These are phyloP conservation scores for Drosophila pseudotalamancana DNA, from an alignment of 2,888 invertebrate genomes.

Conservation along the genomic window DNA sequence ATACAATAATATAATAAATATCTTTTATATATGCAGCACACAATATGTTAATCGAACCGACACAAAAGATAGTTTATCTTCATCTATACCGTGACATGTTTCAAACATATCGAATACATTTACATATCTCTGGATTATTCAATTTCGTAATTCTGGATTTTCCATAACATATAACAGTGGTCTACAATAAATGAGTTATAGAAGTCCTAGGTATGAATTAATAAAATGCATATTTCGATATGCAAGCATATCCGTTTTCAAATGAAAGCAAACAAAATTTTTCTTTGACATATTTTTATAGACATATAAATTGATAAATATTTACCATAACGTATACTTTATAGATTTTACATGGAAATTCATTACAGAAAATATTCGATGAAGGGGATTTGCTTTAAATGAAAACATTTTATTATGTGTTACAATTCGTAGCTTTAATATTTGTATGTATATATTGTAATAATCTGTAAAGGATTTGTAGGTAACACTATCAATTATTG, in stretches of 20 bases:
- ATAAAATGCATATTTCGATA: slow-evolving; percentile 7
- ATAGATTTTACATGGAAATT: too few relatives aligned
- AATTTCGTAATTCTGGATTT: neutral
- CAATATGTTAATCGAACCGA: slow-evolving; percentile 23
- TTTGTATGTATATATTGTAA: too few relatives aligned
- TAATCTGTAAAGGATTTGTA: too few relatives aligned
- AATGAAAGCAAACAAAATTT: neutral
- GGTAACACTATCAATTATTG: too few relatives aligned
- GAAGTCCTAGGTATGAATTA: neutral
- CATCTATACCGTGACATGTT: slow-evolving; percentile 19
- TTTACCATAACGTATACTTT: neutral
- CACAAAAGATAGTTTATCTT: neutral
- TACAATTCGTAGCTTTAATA: too few relatives aligned
- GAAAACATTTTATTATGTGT: too few relatives aligned
- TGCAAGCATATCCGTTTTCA: slow-evolving; percentile 1
- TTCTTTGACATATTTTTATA: neutral
- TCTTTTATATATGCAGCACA: neutral
- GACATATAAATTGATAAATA: too few relatives aligned
- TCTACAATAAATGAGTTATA: neutral
- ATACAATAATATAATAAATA: neutral
- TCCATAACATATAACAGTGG: slow-evolving; percentile 9
- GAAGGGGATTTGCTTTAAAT: too few relatives aligned
- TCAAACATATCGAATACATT: slow-evolving; percentile 14
- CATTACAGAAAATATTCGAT: too few relatives aligned
- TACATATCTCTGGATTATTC: slow-evolving; percentile 3